Percentiles rank a stretch among this genome's conserved stretches.
These are phyloP conservation scores for Cephalotes varians DNA, from an alignment of 2,888 invertebrate species.

Conservation along the genomic window DNA sequence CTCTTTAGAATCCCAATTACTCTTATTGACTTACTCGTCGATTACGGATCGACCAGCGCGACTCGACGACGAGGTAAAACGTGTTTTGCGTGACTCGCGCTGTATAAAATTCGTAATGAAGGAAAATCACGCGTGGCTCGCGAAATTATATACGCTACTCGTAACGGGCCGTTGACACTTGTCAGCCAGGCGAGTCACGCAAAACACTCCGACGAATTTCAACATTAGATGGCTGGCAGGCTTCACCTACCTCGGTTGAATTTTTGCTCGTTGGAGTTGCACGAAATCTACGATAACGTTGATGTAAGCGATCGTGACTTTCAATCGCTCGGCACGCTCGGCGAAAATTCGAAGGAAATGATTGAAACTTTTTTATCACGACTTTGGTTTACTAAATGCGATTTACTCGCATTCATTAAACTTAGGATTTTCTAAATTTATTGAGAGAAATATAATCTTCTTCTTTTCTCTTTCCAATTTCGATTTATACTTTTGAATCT, in stretches of 20 bases:
- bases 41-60: not conserved
- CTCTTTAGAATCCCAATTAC: conserved; percentile 46
- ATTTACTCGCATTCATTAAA: not conserved
- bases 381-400: not conserved
- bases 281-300: conserved; percentile 62
- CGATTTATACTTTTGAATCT: not conserved
- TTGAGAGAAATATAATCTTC: not conserved
- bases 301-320: conserved; percentile 66
- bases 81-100: conserved; percentile 2
- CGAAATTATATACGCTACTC: conserved; percentile 26
- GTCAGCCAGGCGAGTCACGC: conserved; percentile 71
- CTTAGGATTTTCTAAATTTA: not conserved
- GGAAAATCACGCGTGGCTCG: conserved; percentile 24
- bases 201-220: conserved; percentile 64
- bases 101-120: conserved; percentile 14
- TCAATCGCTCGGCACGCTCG: conserved; percentile 1
- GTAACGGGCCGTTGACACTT: conserved; percentile 48
- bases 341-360: conserved; percentile 4
- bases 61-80: not conserved
- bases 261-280: conserved; percentile 62
- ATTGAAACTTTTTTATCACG: not conserved
- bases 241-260: conserved; percentile 60
- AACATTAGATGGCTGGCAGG: conserved; percentile 59
- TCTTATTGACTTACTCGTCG: not conserved
- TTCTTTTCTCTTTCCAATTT: not conserved